Evolutionary conservation across 1,140 invertebrate genomes (phyloP), one percentile per base, ranked within the genome.

Genomic region (Meteorus sp.): DNA sequence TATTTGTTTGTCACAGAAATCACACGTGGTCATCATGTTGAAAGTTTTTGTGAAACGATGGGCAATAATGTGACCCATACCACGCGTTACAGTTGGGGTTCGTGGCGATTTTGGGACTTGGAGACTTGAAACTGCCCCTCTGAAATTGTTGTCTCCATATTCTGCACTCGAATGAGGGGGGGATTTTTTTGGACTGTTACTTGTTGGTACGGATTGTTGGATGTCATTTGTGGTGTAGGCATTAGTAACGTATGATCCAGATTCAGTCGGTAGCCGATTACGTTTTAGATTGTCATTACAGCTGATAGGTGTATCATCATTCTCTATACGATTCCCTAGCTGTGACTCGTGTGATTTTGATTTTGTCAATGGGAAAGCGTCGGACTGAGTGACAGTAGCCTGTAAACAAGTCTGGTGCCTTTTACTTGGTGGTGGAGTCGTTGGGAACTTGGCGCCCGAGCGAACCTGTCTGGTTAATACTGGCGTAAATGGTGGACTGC

Each of bases 261-360:
- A 84, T 77, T 89, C 89, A 7, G 89, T 90, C 20, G 88, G 85
- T 61, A 90, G 76, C 55, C 90, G 83, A 47, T 81, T 84, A 63
- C 87, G 78, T 61, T 83, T 80, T 35, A 71, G 67, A 60, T 61
- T 64, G 7, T 76, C 73, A 53, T 64, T 74, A 31, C 62, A 60
- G 65, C 61, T 67, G 66, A 68, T 74, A 13, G 59, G 64, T 54
- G 67, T 59, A 56, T 78, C 79, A 8, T 79, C 84, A 68, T 83
- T 82, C 69, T 81, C 83, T 51, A 82, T 75, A 76, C 83, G 83
- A 81, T 83, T 88, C 23, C 86, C 89, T 19, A 95, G 82, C 74
- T 95, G 93, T 7, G 91, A 94, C 79, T 96, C 93, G 76, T 95
- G 92, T 25, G 93, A 95, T 69, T 92, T 92, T 53, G 93, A 95